Conservation (phyloP, 2,888 invertebrate genomes). For the Leucania comma region DNA sequence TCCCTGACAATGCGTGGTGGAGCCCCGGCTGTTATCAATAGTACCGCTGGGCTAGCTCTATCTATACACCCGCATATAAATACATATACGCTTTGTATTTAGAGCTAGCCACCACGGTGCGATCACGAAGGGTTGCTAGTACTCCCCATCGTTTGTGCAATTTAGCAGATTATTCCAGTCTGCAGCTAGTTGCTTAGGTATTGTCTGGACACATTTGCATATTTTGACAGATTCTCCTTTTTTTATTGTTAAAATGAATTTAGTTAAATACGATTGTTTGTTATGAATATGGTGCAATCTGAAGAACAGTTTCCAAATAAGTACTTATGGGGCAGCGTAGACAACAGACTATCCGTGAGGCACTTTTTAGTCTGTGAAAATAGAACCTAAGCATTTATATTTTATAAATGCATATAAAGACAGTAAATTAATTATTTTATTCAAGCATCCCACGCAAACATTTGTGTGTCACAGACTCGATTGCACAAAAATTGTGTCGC, state of each 20-base stretch:
- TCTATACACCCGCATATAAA: conserved; percentile 1
- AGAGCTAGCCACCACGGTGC: conserved; percentile 47
- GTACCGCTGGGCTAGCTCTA: conserved; percentile 39
- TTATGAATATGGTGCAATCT: background rate
- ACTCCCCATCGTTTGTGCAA: conserved; percentile 48
- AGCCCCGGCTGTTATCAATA: conserved; percentile 51
- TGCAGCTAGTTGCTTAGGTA: conserved; percentile 12
- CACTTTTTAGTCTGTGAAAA: too few relatives aligned
- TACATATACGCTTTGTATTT: conserved; percentile 41
- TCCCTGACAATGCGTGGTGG: conserved; percentile 48
- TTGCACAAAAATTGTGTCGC: too few relatives aligned
- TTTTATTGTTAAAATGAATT: background rate
- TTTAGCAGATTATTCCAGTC: conserved; percentile 51
- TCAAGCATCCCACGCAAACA: too few relatives aligned
- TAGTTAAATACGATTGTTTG: background rate
- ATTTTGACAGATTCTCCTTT: background rate
- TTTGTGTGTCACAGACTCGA: too few relatives aligned
- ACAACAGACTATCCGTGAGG: too few relatives aligned
- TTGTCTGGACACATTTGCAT: conserved; percentile 6
- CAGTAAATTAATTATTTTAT: too few relatives aligned
- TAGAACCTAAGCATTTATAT: too few relatives aligned
- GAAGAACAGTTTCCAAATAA: background rate
- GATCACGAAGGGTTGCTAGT: conserved; percentile 50
- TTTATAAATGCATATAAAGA: too few relatives aligned
- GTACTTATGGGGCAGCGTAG: too few relatives aligned